Base-by-base conservation (phyloP, 2,113 vertebrate genomes). In the Acrocephalus arundinaceus region DNA sequence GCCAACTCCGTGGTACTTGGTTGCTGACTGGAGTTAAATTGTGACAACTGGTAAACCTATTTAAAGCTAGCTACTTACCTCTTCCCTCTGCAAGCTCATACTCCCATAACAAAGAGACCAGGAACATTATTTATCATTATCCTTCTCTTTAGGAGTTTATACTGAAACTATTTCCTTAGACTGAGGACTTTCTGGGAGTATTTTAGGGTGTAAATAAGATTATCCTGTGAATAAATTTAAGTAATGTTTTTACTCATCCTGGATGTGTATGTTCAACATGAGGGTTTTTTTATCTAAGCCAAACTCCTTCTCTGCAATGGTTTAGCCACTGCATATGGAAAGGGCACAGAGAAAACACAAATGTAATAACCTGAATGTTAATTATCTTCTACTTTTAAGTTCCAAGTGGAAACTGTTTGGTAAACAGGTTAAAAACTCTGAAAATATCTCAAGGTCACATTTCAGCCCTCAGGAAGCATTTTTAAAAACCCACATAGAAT, bases 381-480 rank as follows among this genome's bases (percentile, higher is more conserved):
- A 74, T 67, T 87, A 43, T 39, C 61, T 81, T 83, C 70, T 75
- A 17, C 72, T 77, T 92, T 74, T 33, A 84, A 55, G 13, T 89
- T 78, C 43, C 21, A 46, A 89, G 54, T 15, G 28, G 17, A 77
- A 89, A 84, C 59, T 54, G 37, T 87, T 87, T 87, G 14, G 9
- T 67, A 93, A 94, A 85, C 80, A 93, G 39, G 65, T 82, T 43
- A 43, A 89, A 92, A 74, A n/a, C 25, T 91, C 59, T 87, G 65
- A 85, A 95, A 87, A 67, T 78, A 78, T 30, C 74, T 82, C 0
- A 0, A 89, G 57, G 33, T 30, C 24, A 57, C 15, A 37, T 15
- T 86, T 23, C 11, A 62, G 20, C 13, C n/a, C 37, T 35, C 25
- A 6, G 17, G 7, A 89, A 88, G 9, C 20, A 45, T 76, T 93